Evolutionary conservation across 1,140 invertebrate species (phyloP).

Genomic region (Lasaia peninsularis): DNA sequence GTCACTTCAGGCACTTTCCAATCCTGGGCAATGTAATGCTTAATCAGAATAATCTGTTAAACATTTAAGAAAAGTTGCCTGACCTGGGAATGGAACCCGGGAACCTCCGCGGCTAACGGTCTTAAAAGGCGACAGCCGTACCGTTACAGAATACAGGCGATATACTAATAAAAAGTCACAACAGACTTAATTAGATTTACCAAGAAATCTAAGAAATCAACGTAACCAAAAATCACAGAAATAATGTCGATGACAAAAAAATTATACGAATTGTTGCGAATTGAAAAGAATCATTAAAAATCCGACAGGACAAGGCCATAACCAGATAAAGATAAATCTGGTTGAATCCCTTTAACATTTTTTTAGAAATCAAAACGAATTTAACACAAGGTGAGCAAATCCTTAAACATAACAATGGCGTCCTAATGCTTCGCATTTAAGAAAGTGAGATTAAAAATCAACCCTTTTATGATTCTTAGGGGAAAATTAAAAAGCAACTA

Average conservation of each 20-base stretch:
- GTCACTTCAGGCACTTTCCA: too few relatives aligned
- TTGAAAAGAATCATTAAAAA: constrained; percentile 1
- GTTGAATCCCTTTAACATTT: constrained; percentile 34
- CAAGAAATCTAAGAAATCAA: not conserved
- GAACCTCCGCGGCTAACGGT: too few relatives aligned
- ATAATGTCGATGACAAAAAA: too few relatives aligned
- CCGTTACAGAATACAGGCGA: too few relatives aligned
- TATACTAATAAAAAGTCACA: too few relatives aligned
- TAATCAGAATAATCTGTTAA: too few relatives aligned
- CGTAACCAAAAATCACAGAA: not conserved
- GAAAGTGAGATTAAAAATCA: constrained; percentile 66
- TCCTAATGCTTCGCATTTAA: constrained; percentile 44
- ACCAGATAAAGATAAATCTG: constrained; percentile 26
- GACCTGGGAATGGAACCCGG: too few relatives aligned
- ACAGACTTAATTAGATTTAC: too few relatives aligned
- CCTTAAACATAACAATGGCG: constrained; percentile 48
- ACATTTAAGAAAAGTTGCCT: too few relatives aligned
- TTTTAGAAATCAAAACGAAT: constrained; percentile 52
- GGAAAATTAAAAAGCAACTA: constrained; percentile 71
- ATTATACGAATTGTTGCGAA: not conserved
- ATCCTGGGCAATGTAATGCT: too few relatives aligned
- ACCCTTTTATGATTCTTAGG: constrained; percentile 62
- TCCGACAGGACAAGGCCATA: constrained; percentile 14
- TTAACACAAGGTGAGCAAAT: constrained; percentile 52
- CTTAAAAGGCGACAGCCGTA: too few relatives aligned